Percentiles rank a stretch among this genome's conserved stretches.
Evolutionary conservation across 2,113 vertebrate genomes (phyloP).

Genomic region (Microcebus jonahi): DNA sequence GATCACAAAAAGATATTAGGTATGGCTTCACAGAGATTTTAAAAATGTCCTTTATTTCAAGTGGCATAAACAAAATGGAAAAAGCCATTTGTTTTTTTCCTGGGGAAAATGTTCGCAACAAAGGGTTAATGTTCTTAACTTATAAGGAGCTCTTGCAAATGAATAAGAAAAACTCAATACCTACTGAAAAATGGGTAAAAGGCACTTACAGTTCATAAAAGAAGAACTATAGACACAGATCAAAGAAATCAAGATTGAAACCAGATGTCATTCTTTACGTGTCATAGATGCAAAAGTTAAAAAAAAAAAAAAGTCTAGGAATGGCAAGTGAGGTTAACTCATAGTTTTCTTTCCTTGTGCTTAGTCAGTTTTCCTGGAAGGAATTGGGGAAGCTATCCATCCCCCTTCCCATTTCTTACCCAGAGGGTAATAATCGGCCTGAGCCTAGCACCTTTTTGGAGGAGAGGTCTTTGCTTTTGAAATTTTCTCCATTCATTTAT

Average conservation of each 20-base stretch:
- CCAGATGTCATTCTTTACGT: not conserved
- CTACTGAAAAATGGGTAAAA: not conserved
- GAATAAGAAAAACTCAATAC: not conserved
- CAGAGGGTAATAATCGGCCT: not conserved
- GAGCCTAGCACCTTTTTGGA: not conserved
- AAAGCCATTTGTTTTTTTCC: slow-evolving; percentile 27
- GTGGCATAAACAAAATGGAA: not conserved
- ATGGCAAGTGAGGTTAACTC: not conserved
- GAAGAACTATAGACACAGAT: not conserved
- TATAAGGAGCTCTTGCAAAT: not conserved
- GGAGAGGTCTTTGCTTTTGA: not conserved
- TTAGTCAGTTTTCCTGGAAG: slow-evolving; percentile 17
- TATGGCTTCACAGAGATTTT: not conserved
- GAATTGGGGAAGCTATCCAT: not conserved
- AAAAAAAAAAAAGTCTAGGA: not conserved
- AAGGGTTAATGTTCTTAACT: not conserved
- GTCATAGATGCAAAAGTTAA: not conserved
- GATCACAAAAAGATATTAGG: not conserved
- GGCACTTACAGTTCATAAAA: not conserved
- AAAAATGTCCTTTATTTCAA: not conserved
- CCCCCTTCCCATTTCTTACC: not conserved
- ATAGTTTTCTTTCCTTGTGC: not conserved
- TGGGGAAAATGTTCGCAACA: slow-evolving; percentile 10
- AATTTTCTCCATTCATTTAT: not conserved
- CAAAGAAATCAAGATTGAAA: not conserved